These are phyloP conservation scores for Poecilobothrus nobilitatus DNA, from an alignment of 2,888 invertebrate species.

Conservation along the genomic window DNA sequence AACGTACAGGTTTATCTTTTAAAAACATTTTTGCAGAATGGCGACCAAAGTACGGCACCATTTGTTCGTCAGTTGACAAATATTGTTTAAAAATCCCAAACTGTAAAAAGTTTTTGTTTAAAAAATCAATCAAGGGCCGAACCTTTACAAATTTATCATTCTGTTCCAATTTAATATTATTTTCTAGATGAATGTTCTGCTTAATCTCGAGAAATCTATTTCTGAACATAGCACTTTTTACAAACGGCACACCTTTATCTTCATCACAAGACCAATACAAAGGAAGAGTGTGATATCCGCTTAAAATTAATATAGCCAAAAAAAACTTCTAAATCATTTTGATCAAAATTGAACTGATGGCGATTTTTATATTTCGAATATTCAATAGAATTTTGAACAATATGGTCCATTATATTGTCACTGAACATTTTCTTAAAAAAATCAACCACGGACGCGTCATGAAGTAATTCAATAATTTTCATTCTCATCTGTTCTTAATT, in stretches of 20 bases:
- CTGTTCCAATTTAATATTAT: too few relatives aligned
- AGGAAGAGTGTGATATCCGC: conserved; percentile 16
- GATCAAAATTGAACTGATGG: conserved; percentile 16
- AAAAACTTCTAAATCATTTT: conserved; percentile 15
- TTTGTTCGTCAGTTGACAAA: conserved; percentile 15
- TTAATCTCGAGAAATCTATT: too few relatives aligned
- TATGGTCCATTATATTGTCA: conserved; percentile 11
- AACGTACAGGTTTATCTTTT: too few relatives aligned
- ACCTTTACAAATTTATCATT: too few relatives aligned
- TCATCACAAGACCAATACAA: too few relatives aligned
- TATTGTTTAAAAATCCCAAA: conserved; percentile 12
- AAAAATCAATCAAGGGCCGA: conserved; percentile 12
- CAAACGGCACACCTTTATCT: background rate
- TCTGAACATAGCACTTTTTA: too few relatives aligned
- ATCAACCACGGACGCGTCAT: too few relatives aligned
- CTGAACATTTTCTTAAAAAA: too few relatives aligned
- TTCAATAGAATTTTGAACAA: conserved; percentile 11
- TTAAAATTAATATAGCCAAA: conserved; percentile 15
- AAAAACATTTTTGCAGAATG: too few relatives aligned
- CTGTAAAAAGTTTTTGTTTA: conserved; percentile 10
- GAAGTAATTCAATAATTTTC: too few relatives aligned
- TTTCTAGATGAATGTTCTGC: too few relatives aligned
- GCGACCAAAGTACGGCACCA: background rate
- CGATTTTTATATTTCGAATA: conserved; percentile 14
- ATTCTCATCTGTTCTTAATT: too few relatives aligned